These are phyloP conservation scores for Calcarius ornatus DNA, from an alignment of 2,113 vertebrate species.

Conservation along the genomic window DNA sequence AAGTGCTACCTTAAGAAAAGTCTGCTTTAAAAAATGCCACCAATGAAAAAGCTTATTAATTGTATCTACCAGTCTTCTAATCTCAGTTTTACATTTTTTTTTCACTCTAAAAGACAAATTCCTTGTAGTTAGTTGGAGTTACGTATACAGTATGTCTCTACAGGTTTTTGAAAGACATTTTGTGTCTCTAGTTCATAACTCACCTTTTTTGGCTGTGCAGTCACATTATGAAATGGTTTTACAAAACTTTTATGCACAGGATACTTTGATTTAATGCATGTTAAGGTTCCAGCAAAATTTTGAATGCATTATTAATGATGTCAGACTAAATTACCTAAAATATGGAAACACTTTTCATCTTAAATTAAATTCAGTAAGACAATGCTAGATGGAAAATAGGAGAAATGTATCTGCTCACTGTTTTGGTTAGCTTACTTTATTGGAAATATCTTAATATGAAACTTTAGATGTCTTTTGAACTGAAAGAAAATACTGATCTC, in stretches of 20 bases:
- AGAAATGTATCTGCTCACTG: constrained; percentile 47
- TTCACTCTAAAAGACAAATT: neutral
- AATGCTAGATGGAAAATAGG: constrained; percentile 41
- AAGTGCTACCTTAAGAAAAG: neutral
- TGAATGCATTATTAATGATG: constrained; percentile 80
- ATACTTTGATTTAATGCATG: constrained; percentile 76
- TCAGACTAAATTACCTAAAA: constrained; percentile 78
- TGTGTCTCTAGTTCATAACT: constrained; percentile 7
- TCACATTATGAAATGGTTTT: constrained; percentile 7
- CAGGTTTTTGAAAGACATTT: neutral
- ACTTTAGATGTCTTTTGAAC: constrained; percentile 33
- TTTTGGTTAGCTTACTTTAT: constrained; percentile 73
- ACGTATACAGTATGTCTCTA: neutral
- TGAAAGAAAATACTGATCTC: neutral
- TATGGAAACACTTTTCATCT: constrained; percentile 73
- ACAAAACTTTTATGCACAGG: neutral
- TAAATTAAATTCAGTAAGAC: constrained; percentile 66
- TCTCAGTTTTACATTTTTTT: neutral
- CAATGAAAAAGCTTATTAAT: neutral
- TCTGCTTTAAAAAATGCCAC: neutral
- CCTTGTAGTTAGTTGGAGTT: neutral
- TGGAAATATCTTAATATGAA: neutral
- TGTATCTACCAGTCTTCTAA: neutral
- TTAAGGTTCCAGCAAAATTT: constrained; percentile 76
- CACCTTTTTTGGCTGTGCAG: neutral